Evolutionary conservation across 2,888 invertebrate genomes (phyloP).

Genomic region (Chaitophorus viminalis): DNA sequence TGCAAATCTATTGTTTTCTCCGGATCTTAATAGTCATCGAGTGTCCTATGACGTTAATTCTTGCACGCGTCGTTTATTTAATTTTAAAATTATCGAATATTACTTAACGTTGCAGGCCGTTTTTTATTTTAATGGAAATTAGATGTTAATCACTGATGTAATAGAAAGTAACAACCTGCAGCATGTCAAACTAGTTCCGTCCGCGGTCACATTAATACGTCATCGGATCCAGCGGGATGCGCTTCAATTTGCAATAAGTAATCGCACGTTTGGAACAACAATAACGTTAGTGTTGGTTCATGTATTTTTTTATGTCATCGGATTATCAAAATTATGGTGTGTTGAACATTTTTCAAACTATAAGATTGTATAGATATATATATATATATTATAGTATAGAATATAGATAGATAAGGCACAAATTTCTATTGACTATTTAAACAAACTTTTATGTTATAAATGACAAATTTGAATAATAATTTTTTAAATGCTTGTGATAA

Average conservation of each 20-base stretch:
- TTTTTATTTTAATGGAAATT: neutral
- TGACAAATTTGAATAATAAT: too few species aligned
- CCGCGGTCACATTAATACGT: neutral
- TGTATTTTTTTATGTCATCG: neutral
- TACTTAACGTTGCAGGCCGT: neutral
- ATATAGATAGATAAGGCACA: too few species aligned
- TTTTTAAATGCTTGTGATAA: too few species aligned
- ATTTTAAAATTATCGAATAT: constrained; percentile 14
- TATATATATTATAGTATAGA: too few species aligned
- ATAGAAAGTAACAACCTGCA: constrained; percentile 29
- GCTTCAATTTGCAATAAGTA: neutral
- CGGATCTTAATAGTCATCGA: constrained; percentile 58
- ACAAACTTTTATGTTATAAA: neutral
- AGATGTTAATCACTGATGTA: constrained; percentile 13
- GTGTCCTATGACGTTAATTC: constrained; percentile 12
- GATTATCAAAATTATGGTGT: too few species aligned
- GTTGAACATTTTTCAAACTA: too few species aligned
- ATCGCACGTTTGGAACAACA: neutral
- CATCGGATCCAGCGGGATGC: neutral
- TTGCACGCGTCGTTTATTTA: constrained; percentile 4
- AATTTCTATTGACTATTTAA: neutral
- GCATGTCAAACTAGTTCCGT: neutral
- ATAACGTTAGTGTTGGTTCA: neutral
- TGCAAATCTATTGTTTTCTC: constrained; percentile 61
- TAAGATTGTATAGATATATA: too few species aligned